Percentiles rank a stretch among this genome's conserved stretches.
Evolutionary conservation across 2,797 vertebrate genomes (phyloP).

Genomic region (Artibeus lituratus): DNA sequence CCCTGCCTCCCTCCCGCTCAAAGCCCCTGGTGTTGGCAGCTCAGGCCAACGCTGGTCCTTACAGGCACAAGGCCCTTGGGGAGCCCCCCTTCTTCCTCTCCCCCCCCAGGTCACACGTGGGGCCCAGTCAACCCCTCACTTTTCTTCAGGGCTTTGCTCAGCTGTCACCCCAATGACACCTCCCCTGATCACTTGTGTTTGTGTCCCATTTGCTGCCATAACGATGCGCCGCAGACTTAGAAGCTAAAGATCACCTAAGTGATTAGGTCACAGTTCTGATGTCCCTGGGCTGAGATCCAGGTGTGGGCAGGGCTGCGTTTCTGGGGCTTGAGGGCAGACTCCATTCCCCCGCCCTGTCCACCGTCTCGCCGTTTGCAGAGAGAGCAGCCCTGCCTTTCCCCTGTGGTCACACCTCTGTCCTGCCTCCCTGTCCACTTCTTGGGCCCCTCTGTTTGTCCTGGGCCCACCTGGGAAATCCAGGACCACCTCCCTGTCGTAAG

Average conservation of each 20-base stretch:
- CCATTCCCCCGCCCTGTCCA: background rate
- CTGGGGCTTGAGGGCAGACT: background rate
- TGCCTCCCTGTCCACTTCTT: background rate
- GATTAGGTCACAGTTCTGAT: background rate
- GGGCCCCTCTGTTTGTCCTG: no score
- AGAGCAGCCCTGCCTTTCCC: background rate
- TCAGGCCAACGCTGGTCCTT: background rate
- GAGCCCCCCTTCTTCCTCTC: rapidly evolving
- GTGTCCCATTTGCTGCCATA: background rate
- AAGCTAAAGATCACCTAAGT: no score
- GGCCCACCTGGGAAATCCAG: background rate
- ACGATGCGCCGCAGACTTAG: no score
- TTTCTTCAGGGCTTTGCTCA: background rate
- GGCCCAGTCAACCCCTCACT: background rate
- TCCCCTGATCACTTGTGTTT: background rate
- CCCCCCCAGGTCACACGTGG: background rate
- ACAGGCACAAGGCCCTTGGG: no score
- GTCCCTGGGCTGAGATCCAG: background rate
- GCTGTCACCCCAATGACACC: background rate
- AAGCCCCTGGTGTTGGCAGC: background rate
- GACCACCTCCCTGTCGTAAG: background rate
- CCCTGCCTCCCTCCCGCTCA: background rate
- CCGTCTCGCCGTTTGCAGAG: background rate
- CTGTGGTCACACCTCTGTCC: background rate
- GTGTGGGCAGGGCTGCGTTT: background rate